phyloP scores from a whole-genome alignment of 2,113 vertebrate genomes.

The Ardeotis arabs region DNA sequence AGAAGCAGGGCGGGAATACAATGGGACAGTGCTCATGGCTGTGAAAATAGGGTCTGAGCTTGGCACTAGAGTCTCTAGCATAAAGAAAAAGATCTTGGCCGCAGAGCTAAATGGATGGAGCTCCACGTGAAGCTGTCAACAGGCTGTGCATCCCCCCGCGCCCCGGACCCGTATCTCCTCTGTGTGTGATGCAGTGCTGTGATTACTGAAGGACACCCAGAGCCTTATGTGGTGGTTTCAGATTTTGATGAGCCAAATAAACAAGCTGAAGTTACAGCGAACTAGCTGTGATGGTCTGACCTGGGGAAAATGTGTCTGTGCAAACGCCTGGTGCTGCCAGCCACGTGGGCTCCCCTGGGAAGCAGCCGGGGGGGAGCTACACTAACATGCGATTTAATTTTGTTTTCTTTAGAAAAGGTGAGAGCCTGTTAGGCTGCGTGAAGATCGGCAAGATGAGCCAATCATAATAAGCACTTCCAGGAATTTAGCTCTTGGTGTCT shows the following conservation, averaged over 20 bases:
- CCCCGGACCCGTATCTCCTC: background rate
- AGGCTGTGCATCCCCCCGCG: background rate
- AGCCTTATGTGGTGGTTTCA: background rate
- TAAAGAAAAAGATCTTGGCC: background rate
- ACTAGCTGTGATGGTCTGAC: background rate
- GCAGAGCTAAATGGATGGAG: background rate
- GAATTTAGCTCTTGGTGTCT: background rate
- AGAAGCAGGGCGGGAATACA: background rate
- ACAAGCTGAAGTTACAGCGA: background rate
- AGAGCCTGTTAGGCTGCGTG: background rate
- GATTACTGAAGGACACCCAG: background rate
- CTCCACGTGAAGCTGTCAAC: background rate
- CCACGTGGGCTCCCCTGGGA: background rate
- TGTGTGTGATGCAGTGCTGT: background rate
- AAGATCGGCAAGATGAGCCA: background rate
- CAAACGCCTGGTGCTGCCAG: background rate
- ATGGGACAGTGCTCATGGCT: background rate
- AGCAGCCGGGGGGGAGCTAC: background rate
- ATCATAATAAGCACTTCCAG: background rate
- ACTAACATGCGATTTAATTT: background rate
- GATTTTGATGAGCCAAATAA: background rate
- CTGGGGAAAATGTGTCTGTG: background rate
- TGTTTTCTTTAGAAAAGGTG: background rate
- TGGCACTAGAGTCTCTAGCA: background rate
- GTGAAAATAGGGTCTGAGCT: background rate